phyloP scores from a whole-genome alignment of 1,140 invertebrate species.

The Aricia agestis region DNA sequence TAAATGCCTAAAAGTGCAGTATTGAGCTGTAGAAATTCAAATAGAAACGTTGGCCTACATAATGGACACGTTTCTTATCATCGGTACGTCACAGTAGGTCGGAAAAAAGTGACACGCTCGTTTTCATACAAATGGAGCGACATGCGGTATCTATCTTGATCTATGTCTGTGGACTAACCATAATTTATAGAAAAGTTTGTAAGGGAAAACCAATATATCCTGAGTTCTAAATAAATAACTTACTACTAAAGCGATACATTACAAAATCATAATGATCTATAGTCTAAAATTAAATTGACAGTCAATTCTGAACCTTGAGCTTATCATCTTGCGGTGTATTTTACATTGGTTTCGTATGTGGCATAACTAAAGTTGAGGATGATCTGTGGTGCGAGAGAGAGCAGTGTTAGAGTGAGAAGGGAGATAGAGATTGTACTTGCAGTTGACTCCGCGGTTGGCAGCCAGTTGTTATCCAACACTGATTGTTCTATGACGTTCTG shows the following conservation, averaged over 20 bases:
- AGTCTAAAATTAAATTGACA: conserved; percentile 41
- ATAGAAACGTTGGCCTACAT: too few species aligned
- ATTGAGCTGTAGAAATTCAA: too few species aligned
- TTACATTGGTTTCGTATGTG: conserved; percentile 27
- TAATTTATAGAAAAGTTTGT: too few species aligned
- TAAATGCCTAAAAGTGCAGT: too few species aligned
- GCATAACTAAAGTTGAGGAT: conserved; percentile 10
- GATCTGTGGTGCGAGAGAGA: conserved; percentile 22
- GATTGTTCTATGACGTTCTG: conserved; percentile 69
- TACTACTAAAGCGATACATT: background rate
- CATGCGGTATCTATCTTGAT: too few species aligned
- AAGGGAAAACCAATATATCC: too few species aligned
- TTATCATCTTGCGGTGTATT: conserved; percentile 57
- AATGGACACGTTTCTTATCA: too few species aligned
- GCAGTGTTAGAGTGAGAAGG: conserved; percentile 35
- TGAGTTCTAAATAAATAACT: too few species aligned
- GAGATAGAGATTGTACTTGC: conserved; percentile 38
- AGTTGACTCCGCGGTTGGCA: conserved; percentile 62
- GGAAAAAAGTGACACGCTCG: too few species aligned
- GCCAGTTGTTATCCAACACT: conserved; percentile 66
- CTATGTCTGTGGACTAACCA: too few species aligned
- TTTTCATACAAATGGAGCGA: too few species aligned
- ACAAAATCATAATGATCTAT: conserved; percentile 25
- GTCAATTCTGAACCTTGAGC: conserved; percentile 33
- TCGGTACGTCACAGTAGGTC: too few species aligned